A percentile compares a stretch with the other conserved stretches of the same genome.
Conservation (phyloP, 2,113 vertebrate genomes). For the Urocitellus parryii region DNA sequence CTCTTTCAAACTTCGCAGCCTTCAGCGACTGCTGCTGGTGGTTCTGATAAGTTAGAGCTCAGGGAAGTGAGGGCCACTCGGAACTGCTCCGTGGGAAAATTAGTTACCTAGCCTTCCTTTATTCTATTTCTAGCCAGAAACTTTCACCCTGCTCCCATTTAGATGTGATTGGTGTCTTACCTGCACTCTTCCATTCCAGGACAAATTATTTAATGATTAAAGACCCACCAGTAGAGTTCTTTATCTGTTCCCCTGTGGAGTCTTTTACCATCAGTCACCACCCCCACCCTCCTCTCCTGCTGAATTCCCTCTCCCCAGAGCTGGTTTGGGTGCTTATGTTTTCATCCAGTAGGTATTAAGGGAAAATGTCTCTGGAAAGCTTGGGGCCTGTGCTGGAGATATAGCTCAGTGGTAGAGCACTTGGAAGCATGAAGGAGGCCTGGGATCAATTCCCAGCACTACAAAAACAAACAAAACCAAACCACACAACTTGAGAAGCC, state of each 20-base stretch:
- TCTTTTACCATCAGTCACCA: not conserved
- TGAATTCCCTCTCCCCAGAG: not conserved
- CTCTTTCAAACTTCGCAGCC: not conserved
- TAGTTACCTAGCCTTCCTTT: not conserved
- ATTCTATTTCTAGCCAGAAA: not conserved
- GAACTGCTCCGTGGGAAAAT: not conserved
- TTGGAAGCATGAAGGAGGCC: too few species aligned
- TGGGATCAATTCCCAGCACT: too few species aligned
- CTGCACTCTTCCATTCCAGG: not conserved
- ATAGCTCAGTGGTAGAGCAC: too few species aligned
- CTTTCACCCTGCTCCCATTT: not conserved
- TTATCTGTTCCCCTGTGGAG: not conserved
- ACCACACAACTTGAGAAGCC: too few species aligned
- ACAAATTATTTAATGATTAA: not conserved
- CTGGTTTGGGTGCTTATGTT: not conserved
- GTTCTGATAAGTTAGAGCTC: not conserved
- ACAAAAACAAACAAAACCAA: too few species aligned
- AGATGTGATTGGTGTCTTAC: not conserved
- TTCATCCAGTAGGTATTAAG: not conserved
- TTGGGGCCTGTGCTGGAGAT: too few species aligned
- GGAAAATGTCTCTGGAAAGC: not conserved
- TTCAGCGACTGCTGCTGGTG: not conserved
- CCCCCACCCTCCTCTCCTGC: too few species aligned
- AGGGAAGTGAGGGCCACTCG: not conserved
- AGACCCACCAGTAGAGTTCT: not conserved